These are phyloP conservation scores for Alitta virens DNA, from an alignment of 2,888 invertebrate genomes.

Conservation along the genomic window DNA sequence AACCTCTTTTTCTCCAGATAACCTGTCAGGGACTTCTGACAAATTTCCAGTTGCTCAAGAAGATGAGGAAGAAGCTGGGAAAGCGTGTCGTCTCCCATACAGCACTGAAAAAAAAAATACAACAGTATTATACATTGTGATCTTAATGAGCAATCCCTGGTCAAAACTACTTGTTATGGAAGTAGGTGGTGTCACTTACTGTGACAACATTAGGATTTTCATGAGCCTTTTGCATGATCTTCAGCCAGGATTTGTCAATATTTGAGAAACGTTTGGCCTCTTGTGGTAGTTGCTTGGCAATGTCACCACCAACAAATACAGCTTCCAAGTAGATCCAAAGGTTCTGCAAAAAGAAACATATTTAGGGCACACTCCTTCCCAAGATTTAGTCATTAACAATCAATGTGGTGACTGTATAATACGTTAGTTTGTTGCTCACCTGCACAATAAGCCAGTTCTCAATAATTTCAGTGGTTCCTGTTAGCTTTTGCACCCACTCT, in stretches of 20 bases:
- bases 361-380: too few relatives aligned
- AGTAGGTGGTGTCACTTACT: constrained; percentile 92
- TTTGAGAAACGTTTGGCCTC: constrained; percentile 72
- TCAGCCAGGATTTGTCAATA: constrained; percentile 98
- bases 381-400: too few relatives aligned
- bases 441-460: constrained; percentile 94
- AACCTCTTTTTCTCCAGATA: constrained; percentile 17
- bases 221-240: constrained; percentile 83
- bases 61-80: constrained; percentile 88
- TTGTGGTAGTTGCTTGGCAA: constrained; percentile 88
- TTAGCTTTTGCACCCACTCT: constrained; percentile 91
- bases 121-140: too few relatives aligned
- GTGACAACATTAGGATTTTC: constrained; percentile 91
- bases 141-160: too few relatives aligned
- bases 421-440: too few relatives aligned
- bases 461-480: constrained; percentile 93
- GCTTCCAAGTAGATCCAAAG: constrained; percentile 99
- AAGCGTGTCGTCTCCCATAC: constrained; percentile 91
- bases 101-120: constrained; percentile 64
- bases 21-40: constrained; percentile 94
- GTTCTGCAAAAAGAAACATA: constrained; percentile 65
- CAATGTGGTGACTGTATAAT: too few relatives aligned
- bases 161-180: too few relatives aligned
- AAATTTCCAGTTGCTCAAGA: constrained; percentile 92
- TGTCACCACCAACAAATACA: constrained; percentile 96